These are phyloP conservation scores for Solen grandis DNA, from an alignment of 1,140 invertebrate species.

Conservation along the genomic window DNA sequence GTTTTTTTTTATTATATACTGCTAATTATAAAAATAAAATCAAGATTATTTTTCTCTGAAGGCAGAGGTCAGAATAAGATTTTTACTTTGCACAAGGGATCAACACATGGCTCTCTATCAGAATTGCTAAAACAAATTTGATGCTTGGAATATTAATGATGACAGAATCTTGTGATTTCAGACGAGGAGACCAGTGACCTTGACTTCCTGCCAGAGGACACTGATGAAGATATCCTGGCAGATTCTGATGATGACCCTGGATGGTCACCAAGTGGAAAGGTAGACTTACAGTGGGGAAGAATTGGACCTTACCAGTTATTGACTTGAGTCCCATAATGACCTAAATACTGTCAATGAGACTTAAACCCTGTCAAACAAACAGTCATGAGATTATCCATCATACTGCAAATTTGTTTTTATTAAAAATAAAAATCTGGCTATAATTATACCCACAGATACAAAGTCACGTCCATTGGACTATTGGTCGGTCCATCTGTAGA, in stretches of 20 bases:
- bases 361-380: neutral
- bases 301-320: neutral
- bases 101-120: neutral
- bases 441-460: neutral
- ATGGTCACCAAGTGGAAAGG: conserved; percentile 18
- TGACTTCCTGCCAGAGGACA: no score
- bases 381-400: neutral
- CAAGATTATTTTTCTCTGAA: neutral
- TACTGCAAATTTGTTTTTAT: neutral
- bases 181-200: conserved; percentile 35
- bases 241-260: conserved; percentile 41
- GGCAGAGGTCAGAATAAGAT: neutral
- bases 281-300: neutral
- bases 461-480: neutral
- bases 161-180: neutral
- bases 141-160: neutral
- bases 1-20: no score
- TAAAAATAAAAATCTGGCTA: neutral
- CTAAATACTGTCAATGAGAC: neutral
- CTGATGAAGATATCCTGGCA: conserved; percentile 22
- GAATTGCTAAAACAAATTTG: neutral
- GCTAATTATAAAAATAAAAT: neutral
- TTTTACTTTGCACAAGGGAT: neutral
- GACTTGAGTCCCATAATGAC: neutral
- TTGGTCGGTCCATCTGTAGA: no score